Evolutionary conservation across 2,113 vertebrate genomes (phyloP).

Genomic region (Atlantisia rogersi): DNA sequence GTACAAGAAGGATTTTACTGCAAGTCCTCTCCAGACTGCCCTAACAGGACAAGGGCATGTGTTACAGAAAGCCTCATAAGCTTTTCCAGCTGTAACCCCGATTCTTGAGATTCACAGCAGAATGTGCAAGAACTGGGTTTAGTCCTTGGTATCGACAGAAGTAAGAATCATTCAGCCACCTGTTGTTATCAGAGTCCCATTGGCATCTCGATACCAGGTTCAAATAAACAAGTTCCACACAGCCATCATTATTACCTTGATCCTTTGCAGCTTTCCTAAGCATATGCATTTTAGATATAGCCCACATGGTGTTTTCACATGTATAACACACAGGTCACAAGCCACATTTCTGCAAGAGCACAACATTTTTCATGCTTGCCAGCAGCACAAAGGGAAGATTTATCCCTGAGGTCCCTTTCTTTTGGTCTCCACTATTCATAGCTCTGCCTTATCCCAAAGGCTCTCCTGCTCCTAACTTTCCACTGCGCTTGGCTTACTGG

Average conservation of each 20-base stretch:
- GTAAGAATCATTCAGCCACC: background rate
- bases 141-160: background rate
- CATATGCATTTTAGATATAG: background rate
- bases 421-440: background rate
- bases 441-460: background rate
- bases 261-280: background rate
- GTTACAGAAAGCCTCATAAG: background rate
- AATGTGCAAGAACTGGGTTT: background rate
- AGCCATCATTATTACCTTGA: background rate
- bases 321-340: background rate
- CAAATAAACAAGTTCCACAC: background rate
- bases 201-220: background rate
- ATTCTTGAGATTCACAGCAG: background rate
- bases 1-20: background rate
- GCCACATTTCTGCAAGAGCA: background rate
- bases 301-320: background rate
- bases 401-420: accelerated
- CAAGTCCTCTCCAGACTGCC: background rate
- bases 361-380: background rate
- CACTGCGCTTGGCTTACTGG: background rate
- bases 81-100: background rate
- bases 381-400: background rate
- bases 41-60: background rate
- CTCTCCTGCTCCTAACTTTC: background rate
- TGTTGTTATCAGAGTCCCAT: background rate